phyloP scores from a whole-genome alignment of 2,888 invertebrate species.

The Tinea trinotella region DNA sequence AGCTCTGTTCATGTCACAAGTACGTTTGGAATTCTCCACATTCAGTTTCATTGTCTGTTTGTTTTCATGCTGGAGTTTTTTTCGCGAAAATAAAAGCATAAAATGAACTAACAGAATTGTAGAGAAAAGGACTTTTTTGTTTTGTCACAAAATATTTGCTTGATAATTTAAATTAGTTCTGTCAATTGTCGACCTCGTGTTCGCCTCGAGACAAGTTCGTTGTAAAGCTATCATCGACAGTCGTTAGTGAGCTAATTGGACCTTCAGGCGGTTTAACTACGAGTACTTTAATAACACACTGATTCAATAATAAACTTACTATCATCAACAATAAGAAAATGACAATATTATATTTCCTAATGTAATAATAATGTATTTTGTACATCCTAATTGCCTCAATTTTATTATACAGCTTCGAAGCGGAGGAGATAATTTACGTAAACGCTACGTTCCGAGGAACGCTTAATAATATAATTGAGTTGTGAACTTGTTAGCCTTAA shows the following conservation, averaged over 20 bases:
- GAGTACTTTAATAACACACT: not conserved
- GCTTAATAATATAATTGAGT: conserved; percentile 1
- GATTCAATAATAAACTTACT: not conserved
- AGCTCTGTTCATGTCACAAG: conserved; percentile 1
- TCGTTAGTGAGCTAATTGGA: conserved; percentile 1
- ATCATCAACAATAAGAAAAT: not conserved
- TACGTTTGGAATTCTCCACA: not conserved
- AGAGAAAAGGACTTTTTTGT: not conserved
- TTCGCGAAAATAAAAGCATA: not conserved
- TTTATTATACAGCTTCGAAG: not conserved
- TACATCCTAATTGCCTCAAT: not conserved
- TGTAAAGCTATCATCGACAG: not conserved
- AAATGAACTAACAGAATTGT: not conserved
- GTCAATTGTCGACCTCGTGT: too few species aligned
- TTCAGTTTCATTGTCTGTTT: not conserved
- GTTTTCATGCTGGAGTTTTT: not conserved
- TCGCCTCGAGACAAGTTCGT: not conserved
- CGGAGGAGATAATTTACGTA: not conserved
- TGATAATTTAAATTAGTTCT: not conserved
- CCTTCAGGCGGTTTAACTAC: not conserved
- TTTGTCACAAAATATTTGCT: not conserved
- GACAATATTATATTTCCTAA: not conserved
- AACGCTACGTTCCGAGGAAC: not conserved
- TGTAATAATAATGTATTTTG: not conserved
- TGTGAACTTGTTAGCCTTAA: not conserved